Evolutionary conservation across 2,113 vertebrate genomes (phyloP), one percentile per base, ranked within the genome.

Genomic region (Dicrurus megarhynchus): DNA sequence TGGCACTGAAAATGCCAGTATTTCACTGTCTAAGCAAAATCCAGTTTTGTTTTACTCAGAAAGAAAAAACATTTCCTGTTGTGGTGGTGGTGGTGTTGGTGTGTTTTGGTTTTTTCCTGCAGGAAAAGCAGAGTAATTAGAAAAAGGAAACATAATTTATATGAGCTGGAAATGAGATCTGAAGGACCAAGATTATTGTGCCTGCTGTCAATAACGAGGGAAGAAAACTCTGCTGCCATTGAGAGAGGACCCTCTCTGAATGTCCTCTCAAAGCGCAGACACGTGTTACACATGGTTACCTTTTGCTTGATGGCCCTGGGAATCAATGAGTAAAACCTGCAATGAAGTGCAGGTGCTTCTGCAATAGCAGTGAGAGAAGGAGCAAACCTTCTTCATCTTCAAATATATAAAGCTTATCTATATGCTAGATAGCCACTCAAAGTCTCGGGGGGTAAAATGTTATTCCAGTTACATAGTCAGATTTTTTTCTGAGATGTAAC

Each of bases 371-470:
- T 15, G 37, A 80, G 10, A 65, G 12, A 64, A 64, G 17, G 7
- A 52, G 9, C 1, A 77, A 65, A 39, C 2, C 2, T 37, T 49
- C 49, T 49, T 26, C 13, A 26, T 13, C 49, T 49, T 49, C 49
- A 24, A 24, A 24, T n/a, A 8, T 57, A 50, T 30, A 91, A 80
- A 7, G 13, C 24, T 80, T 91, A 21, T 47, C 15, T 91, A 24
- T 32, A 50, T 53, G 8, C 30, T 10, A 63, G 12, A 73, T 5
- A 68, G 2, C 1, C 4, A 37, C 7, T 9, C 57, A n/a, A 61
- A 84, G 4, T 24, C 4, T 27, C 39, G 0, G 0, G 1, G 7
- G 4, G 2, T 11, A 26, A 52, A 74, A 39, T 19, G 1, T 52
- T 17, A 35, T 68, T 89, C n/a, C 10, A 47, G 13, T 52, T 80